A percentile compares a stretch with the other conserved stretches of the same genome.
Evolutionary conservation across 2,888 invertebrate species (phyloP).

Genomic region (Podabrus alpinus): DNA sequence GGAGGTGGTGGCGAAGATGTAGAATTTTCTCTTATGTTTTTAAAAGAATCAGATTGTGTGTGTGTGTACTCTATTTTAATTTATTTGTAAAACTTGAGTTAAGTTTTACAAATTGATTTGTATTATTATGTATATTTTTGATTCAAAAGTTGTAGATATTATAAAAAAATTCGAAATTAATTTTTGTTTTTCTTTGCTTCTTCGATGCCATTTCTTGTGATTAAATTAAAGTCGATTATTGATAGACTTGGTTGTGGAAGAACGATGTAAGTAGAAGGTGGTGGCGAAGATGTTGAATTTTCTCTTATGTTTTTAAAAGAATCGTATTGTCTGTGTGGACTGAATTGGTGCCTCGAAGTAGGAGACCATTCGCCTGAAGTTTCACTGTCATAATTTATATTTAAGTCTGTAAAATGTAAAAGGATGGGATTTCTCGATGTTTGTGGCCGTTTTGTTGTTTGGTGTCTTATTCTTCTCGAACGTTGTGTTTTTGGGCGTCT

Average conservation of each 20-base stretch:
- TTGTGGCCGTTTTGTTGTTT: constrained; percentile 55
- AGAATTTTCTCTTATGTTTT: constrained; percentile 19
- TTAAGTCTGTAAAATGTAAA: constrained; percentile 60
- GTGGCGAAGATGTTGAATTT: constrained; percentile 33
- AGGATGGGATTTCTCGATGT: constrained; percentile 59
- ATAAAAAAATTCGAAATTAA: constrained; percentile 5
- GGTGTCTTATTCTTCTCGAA: constrained; percentile 49
- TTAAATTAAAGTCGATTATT: constrained; percentile 74
- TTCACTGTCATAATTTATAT: constrained; percentile 61
- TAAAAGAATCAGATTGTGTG: constrained; percentile 31
- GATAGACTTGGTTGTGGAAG: constrained; percentile 68
- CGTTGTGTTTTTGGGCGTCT: constrained; percentile 42
- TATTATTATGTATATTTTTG: neutral
- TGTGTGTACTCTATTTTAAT: no score
- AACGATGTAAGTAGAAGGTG: constrained; percentile 51
- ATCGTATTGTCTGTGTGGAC: constrained; percentile 39
- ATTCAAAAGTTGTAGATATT: neutral
- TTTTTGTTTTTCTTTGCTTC: constrained; percentile 46
- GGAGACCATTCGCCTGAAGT: constrained; percentile 55
- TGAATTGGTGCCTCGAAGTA: constrained; percentile 39
- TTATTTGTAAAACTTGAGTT: no score
- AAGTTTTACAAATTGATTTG: neutral
- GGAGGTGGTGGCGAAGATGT: constrained; percentile 41
- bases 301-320: constrained; percentile 23
- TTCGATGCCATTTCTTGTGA: constrained; percentile 63